Evolutionary conservation across 2,888 invertebrate species (phyloP).

Genomic region (Mongoloraphidia duomilia): DNA sequence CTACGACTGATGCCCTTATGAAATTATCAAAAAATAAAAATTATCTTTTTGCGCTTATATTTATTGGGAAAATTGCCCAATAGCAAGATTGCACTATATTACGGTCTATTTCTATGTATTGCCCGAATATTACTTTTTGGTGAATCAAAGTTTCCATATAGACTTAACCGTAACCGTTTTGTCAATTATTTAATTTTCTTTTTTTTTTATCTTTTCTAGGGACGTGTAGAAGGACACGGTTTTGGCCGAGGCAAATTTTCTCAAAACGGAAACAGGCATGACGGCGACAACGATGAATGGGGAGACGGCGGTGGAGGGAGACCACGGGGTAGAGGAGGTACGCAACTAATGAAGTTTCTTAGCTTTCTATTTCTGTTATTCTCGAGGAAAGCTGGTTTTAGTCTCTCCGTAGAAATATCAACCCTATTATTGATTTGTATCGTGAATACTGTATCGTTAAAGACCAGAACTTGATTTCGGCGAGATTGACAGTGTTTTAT

Average conservation of each 20-base stretch:
- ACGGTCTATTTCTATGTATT: neutral
- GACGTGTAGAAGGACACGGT: conserved; percentile 11
- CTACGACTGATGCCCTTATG: too few relatives aligned
- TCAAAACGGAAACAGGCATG: conserved; percentile 24
- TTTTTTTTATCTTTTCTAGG: conserved; percentile 1
- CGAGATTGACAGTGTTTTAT: too few relatives aligned
- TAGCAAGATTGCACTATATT: too few relatives aligned
- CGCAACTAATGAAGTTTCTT: conserved; percentile 2
- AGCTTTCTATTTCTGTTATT: conserved; percentile 9
- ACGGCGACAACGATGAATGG: conserved; percentile 28
- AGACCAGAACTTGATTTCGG: too few relatives aligned
- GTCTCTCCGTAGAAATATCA: neutral
- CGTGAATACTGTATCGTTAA: too few relatives aligned
- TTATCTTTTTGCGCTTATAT: neutral
- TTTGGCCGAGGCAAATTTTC: conserved; percentile 9
- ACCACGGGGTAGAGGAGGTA: conserved; percentile 28
- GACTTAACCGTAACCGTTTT: too few relatives aligned
- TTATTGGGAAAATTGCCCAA: neutral
- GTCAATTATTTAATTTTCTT: too few relatives aligned
- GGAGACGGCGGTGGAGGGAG: conserved; percentile 26
- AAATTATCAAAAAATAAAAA: too few relatives aligned
- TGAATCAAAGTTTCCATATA: neutral
- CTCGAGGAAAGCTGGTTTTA: neutral
- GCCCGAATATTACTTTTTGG: neutral
- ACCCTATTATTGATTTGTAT: conserved; percentile 1